Percentiles rank a stretch among this genome's conserved stretches.
These are phyloP conservation scores for Phyllotis vaccarum DNA, from an alignment of 2,797 vertebrate species.

Conservation along the genomic window DNA sequence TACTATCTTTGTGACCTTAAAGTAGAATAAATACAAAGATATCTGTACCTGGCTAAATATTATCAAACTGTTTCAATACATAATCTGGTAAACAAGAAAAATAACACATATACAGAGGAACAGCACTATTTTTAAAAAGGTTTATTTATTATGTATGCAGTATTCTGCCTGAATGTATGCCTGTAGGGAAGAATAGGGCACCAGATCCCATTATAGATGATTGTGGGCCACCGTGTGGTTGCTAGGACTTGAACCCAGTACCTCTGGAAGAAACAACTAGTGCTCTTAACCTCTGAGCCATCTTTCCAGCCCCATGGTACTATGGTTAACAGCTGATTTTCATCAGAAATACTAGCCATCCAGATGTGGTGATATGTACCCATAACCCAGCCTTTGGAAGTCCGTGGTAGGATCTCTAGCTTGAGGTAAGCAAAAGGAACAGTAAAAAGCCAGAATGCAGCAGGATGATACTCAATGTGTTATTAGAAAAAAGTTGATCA, in stretches of 20 bases:
- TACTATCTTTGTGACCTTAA: neutral
- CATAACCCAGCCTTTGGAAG: neutral
- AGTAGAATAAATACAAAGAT: neutral
- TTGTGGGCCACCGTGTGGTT: too few relatives aligned
- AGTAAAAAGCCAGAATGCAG: neutral
- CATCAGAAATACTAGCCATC: neutral
- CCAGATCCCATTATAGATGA: too few relatives aligned
- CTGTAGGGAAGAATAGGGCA: too few relatives aligned
- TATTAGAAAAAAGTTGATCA: neutral
- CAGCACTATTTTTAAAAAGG: too few relatives aligned
- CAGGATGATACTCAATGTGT: neutral
- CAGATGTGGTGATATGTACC: neutral
- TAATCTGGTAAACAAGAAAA: neutral
- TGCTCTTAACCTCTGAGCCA: too few relatives aligned
- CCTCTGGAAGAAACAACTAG: too few relatives aligned
- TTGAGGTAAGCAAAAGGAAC: neutral
- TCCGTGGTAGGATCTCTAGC: neutral
- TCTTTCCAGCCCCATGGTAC: too few relatives aligned
- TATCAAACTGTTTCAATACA: neutral
- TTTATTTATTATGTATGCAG: too few relatives aligned
- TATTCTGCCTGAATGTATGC: too few relatives aligned
- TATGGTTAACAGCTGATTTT: neutral
- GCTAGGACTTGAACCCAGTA: too few relatives aligned
- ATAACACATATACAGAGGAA: neutral
- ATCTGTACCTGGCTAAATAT: neutral